phyloP scores from a whole-genome alignment of 2,113 vertebrate species.

The Jacana jacana region DNA sequence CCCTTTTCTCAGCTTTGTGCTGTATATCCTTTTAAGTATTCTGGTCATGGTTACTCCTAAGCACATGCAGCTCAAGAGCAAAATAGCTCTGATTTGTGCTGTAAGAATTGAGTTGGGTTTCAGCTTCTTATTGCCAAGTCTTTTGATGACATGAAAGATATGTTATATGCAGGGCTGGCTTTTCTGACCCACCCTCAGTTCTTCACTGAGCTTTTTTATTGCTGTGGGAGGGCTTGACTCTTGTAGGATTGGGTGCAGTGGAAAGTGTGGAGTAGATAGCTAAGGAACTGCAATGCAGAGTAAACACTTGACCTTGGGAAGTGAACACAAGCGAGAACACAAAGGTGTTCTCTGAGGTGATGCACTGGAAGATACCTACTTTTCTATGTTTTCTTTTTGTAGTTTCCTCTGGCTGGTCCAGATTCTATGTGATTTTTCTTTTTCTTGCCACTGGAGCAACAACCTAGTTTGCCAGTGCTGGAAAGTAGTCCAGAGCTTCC shows the following conservation, averaged over 20 bases:
- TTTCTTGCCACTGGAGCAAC: neutral
- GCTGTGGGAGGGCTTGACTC: neutral
- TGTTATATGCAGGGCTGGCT: neutral
- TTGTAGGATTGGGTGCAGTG: neutral
- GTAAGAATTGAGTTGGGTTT: neutral
- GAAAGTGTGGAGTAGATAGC: neutral
- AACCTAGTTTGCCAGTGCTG: neutral
- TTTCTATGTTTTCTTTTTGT: neutral
- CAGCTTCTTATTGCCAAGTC: neutral
- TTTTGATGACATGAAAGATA: neutral
- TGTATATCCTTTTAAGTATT: neutral
- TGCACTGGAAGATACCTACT: neutral
- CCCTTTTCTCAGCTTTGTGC: neutral
- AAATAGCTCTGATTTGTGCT: neutral
- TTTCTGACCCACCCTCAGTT: neutral
- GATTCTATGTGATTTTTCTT: neutral
- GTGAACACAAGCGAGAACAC: neutral
- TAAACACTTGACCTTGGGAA: neutral
- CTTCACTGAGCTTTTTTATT: slow-evolving; percentile 4
- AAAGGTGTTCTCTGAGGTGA: neutral
- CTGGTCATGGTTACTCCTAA: neutral
- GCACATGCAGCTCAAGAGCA: neutral
- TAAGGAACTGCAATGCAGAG: neutral
- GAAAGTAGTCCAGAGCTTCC: neutral
- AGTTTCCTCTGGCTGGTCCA: neutral